Percentiles rank a stretch among this genome's conserved stretches.
Conservation (phyloP, 2,797 vertebrate genomes). For the Notoglanidium macrostoma region DNA sequence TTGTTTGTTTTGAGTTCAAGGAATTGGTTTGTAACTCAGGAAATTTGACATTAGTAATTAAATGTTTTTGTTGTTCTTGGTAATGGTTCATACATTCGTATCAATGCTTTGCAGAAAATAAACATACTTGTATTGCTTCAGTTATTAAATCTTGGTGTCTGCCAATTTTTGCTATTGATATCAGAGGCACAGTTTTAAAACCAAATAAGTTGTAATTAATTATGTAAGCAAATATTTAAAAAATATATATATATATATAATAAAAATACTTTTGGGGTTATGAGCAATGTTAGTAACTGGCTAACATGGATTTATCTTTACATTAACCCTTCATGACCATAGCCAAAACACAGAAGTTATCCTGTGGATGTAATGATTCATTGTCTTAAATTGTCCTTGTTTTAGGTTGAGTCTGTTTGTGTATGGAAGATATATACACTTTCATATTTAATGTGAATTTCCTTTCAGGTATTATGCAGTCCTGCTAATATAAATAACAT, state of each 20-base stretch:
- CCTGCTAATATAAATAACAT: not conserved
- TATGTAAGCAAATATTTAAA: not conserved
- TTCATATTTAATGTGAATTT: not conserved
- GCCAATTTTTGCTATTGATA: not conserved
- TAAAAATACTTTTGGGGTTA: not conserved
- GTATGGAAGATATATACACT: not conserved
- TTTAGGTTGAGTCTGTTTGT: not conserved
- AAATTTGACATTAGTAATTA: conserved; percentile 25
- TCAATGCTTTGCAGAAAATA: not conserved
- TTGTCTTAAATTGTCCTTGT: not conserved
- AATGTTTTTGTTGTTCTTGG: not conserved
- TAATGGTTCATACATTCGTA: not conserved
- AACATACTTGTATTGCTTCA: not conserved
- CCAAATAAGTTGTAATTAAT: not conserved
- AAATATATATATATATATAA: too few relatives aligned
- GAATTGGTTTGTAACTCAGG: conserved; percentile 17
- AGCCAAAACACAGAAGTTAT: not conserved
- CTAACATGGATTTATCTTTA: not conserved
- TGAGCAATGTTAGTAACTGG: not conserved
- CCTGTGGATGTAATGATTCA: not conserved
- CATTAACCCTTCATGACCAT: not conserved
- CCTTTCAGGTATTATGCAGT: not conserved
- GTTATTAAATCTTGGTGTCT: not conserved
- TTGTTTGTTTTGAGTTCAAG: conserved; percentile 28
- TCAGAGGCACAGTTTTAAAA: not conserved